Evolutionary conservation across 2,888 invertebrate species (phyloP).

Genomic region (Lasioglossum oenotherae): DNA sequence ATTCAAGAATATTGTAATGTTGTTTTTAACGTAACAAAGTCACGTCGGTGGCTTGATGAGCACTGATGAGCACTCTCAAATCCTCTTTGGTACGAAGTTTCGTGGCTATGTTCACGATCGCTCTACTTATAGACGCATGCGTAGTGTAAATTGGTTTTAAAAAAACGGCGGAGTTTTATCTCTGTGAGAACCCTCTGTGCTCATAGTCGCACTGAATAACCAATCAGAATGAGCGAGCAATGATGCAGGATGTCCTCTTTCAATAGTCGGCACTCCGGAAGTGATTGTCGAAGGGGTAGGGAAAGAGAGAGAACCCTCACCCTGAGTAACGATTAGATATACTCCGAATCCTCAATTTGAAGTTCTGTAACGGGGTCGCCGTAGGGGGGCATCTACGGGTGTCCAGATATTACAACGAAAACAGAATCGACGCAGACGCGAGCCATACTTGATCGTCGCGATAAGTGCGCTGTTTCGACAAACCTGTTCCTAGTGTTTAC

Average conservation of each 20-base stretch:
- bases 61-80: no score
- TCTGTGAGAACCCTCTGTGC: slow-evolving; percentile 3
- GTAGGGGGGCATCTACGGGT: slow-evolving; percentile 58
- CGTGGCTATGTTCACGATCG: not conserved
- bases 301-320: slow-evolving; percentile 46
- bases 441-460: slow-evolving; percentile 48
- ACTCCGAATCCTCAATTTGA: slow-evolving; percentile 69
- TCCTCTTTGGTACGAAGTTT: not conserved
- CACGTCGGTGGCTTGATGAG: no score
- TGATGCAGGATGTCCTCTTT: slow-evolving; percentile 64
- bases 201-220: slow-evolving; percentile 50
- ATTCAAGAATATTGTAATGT: no score
- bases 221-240: slow-evolving; percentile 54
- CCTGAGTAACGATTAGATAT: slow-evolving; percentile 68
- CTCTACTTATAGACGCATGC: not conserved
- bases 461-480: slow-evolving; percentile 38
- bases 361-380: slow-evolving; percentile 72
- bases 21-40: no score
- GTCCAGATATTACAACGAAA: slow-evolving; percentile 48
- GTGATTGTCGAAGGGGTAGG: slow-evolving; percentile 59
- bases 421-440: slow-evolving; percentile 59
- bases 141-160: not conserved
- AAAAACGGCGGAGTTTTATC: not conserved
- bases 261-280: slow-evolving; percentile 56
- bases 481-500: slow-evolving; percentile 55